Conservation (phyloP, 2,797 vertebrate species). For the Meda fulgida region DNA sequence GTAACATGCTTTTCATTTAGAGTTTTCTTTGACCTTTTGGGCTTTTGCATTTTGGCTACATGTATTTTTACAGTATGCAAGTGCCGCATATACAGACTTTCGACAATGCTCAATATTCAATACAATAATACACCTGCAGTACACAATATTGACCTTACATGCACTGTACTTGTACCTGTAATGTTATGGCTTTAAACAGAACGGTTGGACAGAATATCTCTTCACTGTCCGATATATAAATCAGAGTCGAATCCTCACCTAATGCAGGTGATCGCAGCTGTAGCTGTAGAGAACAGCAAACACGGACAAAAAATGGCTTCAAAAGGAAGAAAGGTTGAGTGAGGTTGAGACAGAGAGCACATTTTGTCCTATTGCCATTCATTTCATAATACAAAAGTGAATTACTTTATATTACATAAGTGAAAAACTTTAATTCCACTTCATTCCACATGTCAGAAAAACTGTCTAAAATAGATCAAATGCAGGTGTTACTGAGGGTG, state of each 20-base stretch:
- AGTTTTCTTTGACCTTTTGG: no score
- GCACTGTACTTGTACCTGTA: no score
- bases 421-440: background rate
- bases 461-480: background rate
- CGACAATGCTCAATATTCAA: no score
- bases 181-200: background rate
- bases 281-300: background rate
- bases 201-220: no score
- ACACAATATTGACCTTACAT: no score
- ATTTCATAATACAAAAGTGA: background rate
- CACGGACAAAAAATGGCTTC: background rate
- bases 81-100: no score
- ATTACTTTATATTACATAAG: no score
- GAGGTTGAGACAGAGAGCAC: background rate
- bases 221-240: background rate
- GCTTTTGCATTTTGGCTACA: no score
- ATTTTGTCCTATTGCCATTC: background rate
- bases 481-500: slow-evolving; percentile 4
- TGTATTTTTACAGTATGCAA: no score
- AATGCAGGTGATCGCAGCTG: background rate
- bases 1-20: no score
- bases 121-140: no score
- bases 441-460: slow-evolving; percentile 7
- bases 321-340: background rate
- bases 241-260: background rate